phyloP scores from a whole-genome alignment of 2,888 invertebrate species.

The Euzetes globulus region DNA sequence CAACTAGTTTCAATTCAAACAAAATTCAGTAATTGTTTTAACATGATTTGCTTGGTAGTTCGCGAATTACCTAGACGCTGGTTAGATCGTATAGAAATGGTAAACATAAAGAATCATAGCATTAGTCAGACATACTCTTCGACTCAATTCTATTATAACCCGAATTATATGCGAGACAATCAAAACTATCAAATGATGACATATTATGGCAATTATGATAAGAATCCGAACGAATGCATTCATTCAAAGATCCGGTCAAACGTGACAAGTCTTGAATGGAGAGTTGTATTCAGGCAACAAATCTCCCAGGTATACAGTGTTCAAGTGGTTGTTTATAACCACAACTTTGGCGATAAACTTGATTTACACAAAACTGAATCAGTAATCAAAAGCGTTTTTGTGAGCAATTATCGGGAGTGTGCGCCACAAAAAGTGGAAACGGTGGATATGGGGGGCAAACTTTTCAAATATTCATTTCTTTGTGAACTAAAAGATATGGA shows the following conservation, averaged over 20 bases:
- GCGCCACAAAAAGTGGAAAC: neutral
- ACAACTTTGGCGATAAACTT: neutral
- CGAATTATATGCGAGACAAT: neutral
- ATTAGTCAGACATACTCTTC: neutral
- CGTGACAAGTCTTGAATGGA: neutral
- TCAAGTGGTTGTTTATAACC: neutral
- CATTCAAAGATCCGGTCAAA: neutral
- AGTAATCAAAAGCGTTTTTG: neutral
- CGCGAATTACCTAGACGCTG: neutral
- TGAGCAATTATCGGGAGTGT: neutral
- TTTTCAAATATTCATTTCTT: neutral
- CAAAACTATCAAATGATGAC: neutral
- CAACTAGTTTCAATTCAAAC: neutral
- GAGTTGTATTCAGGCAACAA: neutral
- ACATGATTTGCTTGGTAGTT: neutral
- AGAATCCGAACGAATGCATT: neutral
- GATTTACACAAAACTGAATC: neutral
- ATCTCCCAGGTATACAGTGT: neutral
- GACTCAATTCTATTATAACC: neutral
- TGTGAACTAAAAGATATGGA: neutral
- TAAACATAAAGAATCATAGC: neutral
- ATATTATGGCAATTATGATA: neutral
- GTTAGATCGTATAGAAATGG: neutral
- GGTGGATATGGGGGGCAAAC: neutral
- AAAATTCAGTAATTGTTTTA: neutral